phyloP scores from a whole-genome alignment of 2,888 invertebrate species.

The Habrosyne pyritoides region DNA sequence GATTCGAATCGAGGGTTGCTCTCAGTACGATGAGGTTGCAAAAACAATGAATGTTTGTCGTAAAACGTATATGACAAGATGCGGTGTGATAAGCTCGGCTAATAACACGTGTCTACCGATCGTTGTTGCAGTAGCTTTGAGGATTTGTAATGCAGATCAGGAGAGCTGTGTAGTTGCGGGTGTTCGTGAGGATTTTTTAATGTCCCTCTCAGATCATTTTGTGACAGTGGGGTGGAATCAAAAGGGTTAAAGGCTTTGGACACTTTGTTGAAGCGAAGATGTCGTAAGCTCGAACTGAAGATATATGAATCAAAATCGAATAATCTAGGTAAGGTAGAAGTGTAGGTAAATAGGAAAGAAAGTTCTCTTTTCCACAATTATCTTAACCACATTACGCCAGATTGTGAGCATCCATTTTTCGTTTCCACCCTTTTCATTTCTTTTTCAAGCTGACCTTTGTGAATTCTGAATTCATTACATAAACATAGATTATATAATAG shows the following conservation, averaged over 20 bases:
- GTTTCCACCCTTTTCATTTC: too few species aligned
- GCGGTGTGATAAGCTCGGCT: slow-evolving; percentile 60
- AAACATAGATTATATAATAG: not conserved
- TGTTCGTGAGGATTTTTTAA: slow-evolving; percentile 18
- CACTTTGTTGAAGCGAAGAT: too few species aligned
- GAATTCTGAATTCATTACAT: not conserved
- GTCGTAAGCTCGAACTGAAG: too few species aligned
- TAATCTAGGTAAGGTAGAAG: too few species aligned
- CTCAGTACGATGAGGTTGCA: slow-evolving; percentile 61
- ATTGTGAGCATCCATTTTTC: too few species aligned
- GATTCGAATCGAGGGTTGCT: slow-evolving; percentile 70
- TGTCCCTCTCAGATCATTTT: slow-evolving; percentile 8
- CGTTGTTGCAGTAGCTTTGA: slow-evolving; percentile 20
- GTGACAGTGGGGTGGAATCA: too few species aligned
- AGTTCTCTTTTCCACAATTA: too few species aligned
- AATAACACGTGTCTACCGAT: slow-evolving; percentile 51
- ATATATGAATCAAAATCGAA: too few species aligned
- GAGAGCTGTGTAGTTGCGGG: slow-evolving; percentile 20
- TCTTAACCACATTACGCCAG: too few species aligned
- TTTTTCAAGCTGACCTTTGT: not conserved
- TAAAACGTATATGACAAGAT: slow-evolving; percentile 72
- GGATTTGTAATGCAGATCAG: slow-evolving; percentile 39
- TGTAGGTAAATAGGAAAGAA: too few species aligned
- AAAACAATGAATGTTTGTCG: slow-evolving; percentile 72
- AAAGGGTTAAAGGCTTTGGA: too few species aligned